Base-by-base conservation (phyloP, 1,140 invertebrate genomes). In the Eueides isabella region DNA sequence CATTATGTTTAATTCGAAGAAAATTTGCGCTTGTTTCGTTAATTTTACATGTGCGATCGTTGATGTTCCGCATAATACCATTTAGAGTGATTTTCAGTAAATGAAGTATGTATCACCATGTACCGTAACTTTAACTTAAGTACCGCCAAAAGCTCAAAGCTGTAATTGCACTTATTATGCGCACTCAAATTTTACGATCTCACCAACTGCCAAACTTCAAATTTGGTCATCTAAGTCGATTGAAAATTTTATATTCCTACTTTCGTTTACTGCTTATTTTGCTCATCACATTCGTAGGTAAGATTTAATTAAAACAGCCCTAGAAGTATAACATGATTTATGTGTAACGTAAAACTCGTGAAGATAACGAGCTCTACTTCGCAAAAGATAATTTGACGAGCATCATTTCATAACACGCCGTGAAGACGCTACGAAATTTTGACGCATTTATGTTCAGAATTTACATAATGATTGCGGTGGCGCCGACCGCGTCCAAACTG, bases 391-490 rank as follows among this genome's bases (percentile, higher is more conserved):
- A 83, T 80, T 80, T 86, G 83, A 80, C 76, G 75, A 69, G 78
- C 78, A 84, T 73, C 74, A 80, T 84, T 83, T 81, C 69, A 74
- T 79, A 82, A 83, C 74, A 77, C 77, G 75, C 76, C 74, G 78
- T 78, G 75, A 75, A 83, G 78, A 81, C 72, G 81, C 77, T 78
- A 72, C 75, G 72, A 80, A 83, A 82, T 88, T 84, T 84, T 83
- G 80, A 84, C 80, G 81, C 84, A 76, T 86, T 84, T 82, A 85
- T 87, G 80, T 83, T 81, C 78, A 71, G 71, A 86, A 91, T 91
- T 91, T 91, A 89, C 88, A 91, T 92, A 91, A 92, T 91, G 85
- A 88, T 87, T 88, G 82, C 86, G 85, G 79, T 86, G 88, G 89
- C 89, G 91, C 91, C 87, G 82, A 84, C 81, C 81, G 75, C 80